Evolutionary conservation across 2,797 vertebrate genomes (phyloP).

Genomic region (Hippopotamyrus pictus): DNA sequence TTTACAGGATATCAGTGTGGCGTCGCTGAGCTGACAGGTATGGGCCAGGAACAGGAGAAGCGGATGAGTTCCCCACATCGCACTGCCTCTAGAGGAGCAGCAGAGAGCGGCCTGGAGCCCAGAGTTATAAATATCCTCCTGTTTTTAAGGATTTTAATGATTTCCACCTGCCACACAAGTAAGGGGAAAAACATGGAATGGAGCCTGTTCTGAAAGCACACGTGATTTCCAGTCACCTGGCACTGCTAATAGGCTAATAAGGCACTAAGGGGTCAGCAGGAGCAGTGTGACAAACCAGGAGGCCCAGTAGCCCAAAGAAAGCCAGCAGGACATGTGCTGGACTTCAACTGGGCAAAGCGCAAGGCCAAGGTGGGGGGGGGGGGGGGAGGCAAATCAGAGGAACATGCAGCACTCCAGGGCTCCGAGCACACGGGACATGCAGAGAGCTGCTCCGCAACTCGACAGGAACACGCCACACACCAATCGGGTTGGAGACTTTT

Average conservation of each 20-base stretch:
- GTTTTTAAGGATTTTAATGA: slow-evolving; percentile 17
- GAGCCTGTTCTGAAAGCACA: not conserved
- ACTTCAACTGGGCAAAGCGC: not conserved
- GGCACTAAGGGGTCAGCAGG: not conserved
- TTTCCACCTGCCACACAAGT: slow-evolving; percentile 19
- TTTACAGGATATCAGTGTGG: not conserved
- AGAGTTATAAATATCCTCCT: slow-evolving; percentile 14
- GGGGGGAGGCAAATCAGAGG: too few species aligned
- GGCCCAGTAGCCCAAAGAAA: not conserved
- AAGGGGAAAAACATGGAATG: not conserved
- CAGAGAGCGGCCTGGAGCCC: slow-evolving; percentile 30
- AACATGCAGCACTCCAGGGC: not conserved
- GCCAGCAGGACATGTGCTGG: not conserved
- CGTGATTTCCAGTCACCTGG: not conserved
- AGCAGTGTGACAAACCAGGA: not conserved
- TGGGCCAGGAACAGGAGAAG: not conserved
- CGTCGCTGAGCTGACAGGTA: not conserved
- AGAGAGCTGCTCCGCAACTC: not conserved
- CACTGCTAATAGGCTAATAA: not conserved
- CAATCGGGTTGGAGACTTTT: not conserved
- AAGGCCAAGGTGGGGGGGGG: not conserved
- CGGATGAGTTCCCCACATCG: not conserved
- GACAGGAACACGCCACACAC: not conserved
- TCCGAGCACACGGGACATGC: not conserved
- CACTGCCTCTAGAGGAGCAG: slow-evolving; percentile 20